phyloP scores from a whole-genome alignment of 2,113 vertebrate genomes.

The Plecotus auritus region DNA sequence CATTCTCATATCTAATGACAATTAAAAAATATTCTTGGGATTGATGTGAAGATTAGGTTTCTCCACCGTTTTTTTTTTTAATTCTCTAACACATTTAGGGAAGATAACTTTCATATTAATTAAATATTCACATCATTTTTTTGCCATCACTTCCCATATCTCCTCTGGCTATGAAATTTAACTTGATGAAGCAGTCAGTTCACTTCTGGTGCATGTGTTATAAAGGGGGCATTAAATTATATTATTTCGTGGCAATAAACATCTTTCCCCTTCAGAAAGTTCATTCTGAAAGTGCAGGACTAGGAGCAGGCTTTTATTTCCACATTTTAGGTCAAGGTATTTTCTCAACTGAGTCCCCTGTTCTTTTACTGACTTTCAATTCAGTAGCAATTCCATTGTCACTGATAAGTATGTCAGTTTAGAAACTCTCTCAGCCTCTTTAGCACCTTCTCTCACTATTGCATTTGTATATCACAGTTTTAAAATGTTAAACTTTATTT shows the following conservation, averaged over 20 bases:
- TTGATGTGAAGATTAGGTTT: neutral
- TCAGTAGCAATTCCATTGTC: neutral
- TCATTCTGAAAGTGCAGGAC: neutral
- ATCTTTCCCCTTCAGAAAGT: neutral
- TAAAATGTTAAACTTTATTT: neutral
- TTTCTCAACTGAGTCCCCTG: neutral
- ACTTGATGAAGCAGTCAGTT: neutral
- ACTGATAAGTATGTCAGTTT: constrained; percentile 40
- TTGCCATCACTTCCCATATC: neutral
- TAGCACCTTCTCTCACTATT: neutral
- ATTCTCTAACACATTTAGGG: neutral
- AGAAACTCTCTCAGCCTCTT: neutral
- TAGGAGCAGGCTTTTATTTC: neutral
- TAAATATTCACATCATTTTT: neutral
- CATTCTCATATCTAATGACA: neutral
- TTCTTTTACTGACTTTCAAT: neutral
- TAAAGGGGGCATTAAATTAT: neutral
- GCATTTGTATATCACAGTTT: neutral
- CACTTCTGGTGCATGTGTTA: neutral
- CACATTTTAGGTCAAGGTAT: neutral
- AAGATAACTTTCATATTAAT: neutral
- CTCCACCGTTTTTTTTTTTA: neutral
- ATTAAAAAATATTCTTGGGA: neutral
- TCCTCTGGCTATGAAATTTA: neutral
- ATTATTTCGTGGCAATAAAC: neutral